phyloP scores from a whole-genome alignment of 2,113 vertebrate genomes.

The Platycercus adscitus region DNA sequence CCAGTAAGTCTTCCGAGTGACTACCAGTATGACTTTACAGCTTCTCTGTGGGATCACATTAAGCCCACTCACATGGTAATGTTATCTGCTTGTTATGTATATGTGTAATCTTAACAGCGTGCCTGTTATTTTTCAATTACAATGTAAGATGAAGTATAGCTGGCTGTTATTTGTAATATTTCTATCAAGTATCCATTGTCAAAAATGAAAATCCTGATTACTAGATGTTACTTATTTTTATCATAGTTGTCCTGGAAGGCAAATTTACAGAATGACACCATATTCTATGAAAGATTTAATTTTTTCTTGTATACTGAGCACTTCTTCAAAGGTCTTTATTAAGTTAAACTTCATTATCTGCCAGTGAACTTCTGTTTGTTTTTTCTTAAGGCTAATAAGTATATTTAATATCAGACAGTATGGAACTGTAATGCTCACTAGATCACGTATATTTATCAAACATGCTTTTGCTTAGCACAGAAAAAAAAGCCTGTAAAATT shows the following conservation, averaged over 20 bases:
- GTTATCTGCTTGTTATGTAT: not conserved
- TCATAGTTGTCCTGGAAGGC: not conserved
- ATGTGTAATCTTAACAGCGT: not conserved
- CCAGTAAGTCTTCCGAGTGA: not conserved
- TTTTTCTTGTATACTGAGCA: not conserved
- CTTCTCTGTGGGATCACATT: conserved; percentile 37
- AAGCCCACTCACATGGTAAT: not conserved
- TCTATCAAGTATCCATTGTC: not conserved
- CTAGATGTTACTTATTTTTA: not conserved
- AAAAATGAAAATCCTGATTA: not conserved
- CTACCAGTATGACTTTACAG: not conserved
- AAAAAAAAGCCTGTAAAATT: not conserved
- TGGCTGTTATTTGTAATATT: not conserved
- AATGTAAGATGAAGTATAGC: not conserved
- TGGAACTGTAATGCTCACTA: not conserved
- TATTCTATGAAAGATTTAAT: not conserved
- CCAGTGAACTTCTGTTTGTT: not conserved
- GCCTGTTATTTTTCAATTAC: not conserved
- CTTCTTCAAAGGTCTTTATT: not conserved
- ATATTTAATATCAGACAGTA: not conserved
- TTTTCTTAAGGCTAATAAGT: not conserved
- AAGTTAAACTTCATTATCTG: not conserved
- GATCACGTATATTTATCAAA: not conserved
- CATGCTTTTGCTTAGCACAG: not conserved
- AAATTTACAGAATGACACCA: not conserved